Percentiles rank a stretch among this genome's conserved stretches.
These are phyloP conservation scores for Columba guinea DNA, from an alignment of 2,797 vertebrate species.

Conservation along the genomic window DNA sequence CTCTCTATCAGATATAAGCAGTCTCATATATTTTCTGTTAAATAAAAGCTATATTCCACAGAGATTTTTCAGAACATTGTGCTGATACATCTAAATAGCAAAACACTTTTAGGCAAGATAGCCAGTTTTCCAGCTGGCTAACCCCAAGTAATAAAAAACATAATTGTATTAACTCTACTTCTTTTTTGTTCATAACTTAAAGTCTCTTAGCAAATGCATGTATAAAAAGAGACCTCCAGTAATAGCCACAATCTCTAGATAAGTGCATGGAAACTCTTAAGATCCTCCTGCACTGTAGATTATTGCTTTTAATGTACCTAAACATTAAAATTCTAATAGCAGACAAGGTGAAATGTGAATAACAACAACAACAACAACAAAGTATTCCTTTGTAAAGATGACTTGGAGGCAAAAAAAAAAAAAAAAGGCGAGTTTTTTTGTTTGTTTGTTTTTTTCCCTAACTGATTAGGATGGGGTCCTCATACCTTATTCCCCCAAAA, in stretches of 20 bases:
- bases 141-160: not conserved
- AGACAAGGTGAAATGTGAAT: conserved; percentile 64
- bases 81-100: not conserved
- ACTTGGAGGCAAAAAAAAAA: conserved; percentile 69
- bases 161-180: not conserved
- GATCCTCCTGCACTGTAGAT: not conserved
- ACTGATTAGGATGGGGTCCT: conserved; percentile 36
- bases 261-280: not conserved
- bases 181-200: not conserved
- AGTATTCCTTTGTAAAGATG: conserved; percentile 71
- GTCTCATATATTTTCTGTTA: not conserved
- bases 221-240: not conserved
- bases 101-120: not conserved
- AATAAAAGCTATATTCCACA: not conserved
- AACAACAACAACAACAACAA: conserved; percentile 70
- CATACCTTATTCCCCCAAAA: conserved; percentile 68
- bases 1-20: not conserved
- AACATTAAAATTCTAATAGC: not conserved
- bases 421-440: not conserved
- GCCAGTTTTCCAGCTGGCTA: not conserved
- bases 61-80: not conserved
- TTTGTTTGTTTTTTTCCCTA: conserved; percentile 1
- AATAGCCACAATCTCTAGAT: not conserved
- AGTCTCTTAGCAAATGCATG: not conserved
- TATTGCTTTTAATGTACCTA: not conserved